Base-by-base conservation (phyloP, 2,888 invertebrate species). In the Crematogaster levior region DNA sequence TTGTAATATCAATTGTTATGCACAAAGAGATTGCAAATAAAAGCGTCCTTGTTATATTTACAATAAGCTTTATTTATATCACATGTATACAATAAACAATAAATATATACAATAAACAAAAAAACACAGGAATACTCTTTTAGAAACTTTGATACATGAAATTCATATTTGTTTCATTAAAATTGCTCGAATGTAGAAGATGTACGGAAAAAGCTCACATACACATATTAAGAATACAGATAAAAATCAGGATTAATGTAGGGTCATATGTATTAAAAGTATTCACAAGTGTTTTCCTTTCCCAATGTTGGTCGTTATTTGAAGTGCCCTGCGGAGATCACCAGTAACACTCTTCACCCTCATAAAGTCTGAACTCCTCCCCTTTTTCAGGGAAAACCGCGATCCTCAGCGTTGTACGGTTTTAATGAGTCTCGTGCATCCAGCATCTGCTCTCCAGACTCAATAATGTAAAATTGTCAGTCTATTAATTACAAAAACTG, bases 351-450 rank as follows among this genome's bases (percentile, higher is more conserved):
- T 65, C 77, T 60, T 77, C 72, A 37, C 30, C 21, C 63, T 58
- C 70, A 4, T 34, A 60, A 61, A 61, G 21, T 37, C 37, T 56
- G 24, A 61, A 51, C n/a, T 61, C 48, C 21, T 72, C 68, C 15
- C 24, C 46, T 46, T 68, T 66, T 27, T 53, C 21, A 61, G 65
- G 43, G 48, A 82, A 86, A 84, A 83, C 84, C 84, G 58, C 84
- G 63, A 82, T 80, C 51, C 80, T 84, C 79, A 61, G 80, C 74
- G 83, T 70, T 51, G 82, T 65, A 74, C 84, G 79, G 83, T 88
- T 91, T 90, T 91, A 91, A 91, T 89, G 91, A 91, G 89, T 86
- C 88, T 85, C 85, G 84, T 74, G 88, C 85, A 86, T 74, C 79
- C 84, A 63, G 68, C 6, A 34, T 34, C 81, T 73, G 83, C 83